Conservation (phyloP, 2,888 invertebrate species). For the Malachius bipustulatus region DNA sequence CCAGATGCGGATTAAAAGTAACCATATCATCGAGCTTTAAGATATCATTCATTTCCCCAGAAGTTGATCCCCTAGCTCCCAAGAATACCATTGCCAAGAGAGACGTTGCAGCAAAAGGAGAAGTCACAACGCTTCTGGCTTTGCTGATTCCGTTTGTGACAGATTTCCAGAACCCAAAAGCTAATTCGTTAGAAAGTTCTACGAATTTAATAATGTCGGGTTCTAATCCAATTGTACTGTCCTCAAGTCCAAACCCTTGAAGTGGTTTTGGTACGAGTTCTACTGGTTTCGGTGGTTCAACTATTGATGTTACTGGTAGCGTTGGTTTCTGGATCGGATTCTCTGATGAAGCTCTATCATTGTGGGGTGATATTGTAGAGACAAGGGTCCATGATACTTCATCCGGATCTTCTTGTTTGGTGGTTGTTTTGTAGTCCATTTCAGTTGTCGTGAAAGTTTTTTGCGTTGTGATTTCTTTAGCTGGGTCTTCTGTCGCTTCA, state of each 20-base stretch:
- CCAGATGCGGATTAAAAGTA: constrained; percentile 80
- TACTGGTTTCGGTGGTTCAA: constrained; percentile 34
- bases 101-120: constrained; percentile 76
- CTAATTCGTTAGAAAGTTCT: constrained; percentile 72
- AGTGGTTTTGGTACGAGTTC: constrained; percentile 44
- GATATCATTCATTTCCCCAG: constrained; percentile 83
- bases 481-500: not conserved
- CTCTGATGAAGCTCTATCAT: too few relatives aligned
- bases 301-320: constrained; percentile 19
- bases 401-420: constrained; percentile 5
- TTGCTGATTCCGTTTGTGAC: constrained; percentile 59
- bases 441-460: constrained; percentile 12
- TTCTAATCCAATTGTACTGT: constrained; percentile 57
- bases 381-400: constrained; percentile 46
- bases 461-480: not conserved
- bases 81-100: constrained; percentile 84
- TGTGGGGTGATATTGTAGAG: constrained; percentile 43
- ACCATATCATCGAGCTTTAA: constrained; percentile 76
- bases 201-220: constrained; percentile 67
- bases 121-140: constrained; percentile 65
- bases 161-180: constrained; percentile 71
- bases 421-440: constrained; percentile 11
- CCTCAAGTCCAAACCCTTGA: constrained; percentile 60
- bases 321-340: too few relatives aligned
- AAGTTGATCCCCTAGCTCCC: constrained; percentile 75